These are phyloP conservation scores for Chlamydotis undulata DNA, from an alignment of 2,113 vertebrate species.

Conservation along the genomic window DNA sequence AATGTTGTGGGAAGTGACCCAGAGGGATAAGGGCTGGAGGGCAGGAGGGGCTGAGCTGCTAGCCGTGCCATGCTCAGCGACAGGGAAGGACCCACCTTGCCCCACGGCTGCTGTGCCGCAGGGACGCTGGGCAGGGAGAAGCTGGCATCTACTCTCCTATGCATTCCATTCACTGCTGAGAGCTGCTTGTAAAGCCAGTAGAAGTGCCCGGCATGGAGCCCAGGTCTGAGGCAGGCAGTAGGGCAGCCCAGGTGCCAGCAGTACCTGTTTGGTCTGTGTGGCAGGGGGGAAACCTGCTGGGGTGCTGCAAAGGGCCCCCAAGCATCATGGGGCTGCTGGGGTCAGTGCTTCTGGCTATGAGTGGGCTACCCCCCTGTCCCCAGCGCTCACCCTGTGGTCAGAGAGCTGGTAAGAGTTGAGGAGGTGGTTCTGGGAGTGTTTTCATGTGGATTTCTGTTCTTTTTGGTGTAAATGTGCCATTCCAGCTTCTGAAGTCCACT, in stretches of 20 bases:
- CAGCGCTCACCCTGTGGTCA: accelerated
- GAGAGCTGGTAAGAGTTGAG: neutral
- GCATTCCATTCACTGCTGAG: neutral
- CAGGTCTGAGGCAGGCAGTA: neutral
- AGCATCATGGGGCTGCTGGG: neutral
- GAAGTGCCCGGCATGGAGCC: accelerated
- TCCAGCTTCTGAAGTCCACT: neutral
- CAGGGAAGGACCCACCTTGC: neutral
- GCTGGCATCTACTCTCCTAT: neutral
- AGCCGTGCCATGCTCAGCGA: accelerated
- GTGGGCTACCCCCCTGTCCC: too few relatives aligned
- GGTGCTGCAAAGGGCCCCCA: neutral
- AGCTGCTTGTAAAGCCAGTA: neutral
- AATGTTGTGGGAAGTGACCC: neutral
- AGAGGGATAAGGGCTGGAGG: neutral
- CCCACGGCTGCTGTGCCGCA: accelerated
- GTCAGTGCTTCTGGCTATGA: neutral
- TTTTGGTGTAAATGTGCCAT: neutral
- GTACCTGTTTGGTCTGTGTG: accelerated
- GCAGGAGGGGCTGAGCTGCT: accelerated
- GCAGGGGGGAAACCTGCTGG: neutral
- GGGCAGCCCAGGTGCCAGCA: neutral
- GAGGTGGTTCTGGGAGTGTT: neutral
- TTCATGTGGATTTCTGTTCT: neutral
- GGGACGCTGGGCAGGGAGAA: neutral